Evolutionary conservation across 1,140 invertebrate genomes (phyloP).

Genomic region (Zophobas morio): DNA sequence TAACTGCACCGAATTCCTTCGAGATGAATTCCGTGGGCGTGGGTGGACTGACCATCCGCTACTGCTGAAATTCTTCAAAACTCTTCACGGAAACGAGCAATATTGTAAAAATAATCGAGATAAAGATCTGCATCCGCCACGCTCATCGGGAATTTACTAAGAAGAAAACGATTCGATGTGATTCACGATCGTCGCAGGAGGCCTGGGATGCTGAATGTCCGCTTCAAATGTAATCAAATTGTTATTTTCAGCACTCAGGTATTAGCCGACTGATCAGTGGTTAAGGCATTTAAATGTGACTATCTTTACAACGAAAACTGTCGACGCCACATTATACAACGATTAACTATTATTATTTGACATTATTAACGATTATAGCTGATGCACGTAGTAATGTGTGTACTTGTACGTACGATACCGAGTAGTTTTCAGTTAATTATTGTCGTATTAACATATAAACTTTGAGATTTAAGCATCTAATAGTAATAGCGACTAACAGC

Average conservation of each 20-base stretch:
- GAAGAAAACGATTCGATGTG: slow-evolving; percentile 22
- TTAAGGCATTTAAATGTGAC: background rate
- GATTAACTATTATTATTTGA: background rate
- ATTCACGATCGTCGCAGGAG: slow-evolving; percentile 42
- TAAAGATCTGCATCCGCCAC: slow-evolving; percentile 31
- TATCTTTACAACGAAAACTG: background rate
- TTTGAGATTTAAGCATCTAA: background rate
- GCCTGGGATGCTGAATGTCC: slow-evolving; percentile 20
- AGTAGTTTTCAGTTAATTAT: background rate
- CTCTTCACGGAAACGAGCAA: background rate
- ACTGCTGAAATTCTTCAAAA: background rate
- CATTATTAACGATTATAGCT: background rate
- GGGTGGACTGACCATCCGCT: slow-evolving; percentile 8
- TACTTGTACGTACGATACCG: background rate
- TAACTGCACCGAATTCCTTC: background rate
- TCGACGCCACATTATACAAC: background rate
- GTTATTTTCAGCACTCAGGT: slow-evolving; percentile 14
- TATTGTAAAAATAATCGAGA: slow-evolving; percentile 2
- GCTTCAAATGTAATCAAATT: slow-evolving; percentile 27
- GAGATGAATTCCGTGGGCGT: background rate
- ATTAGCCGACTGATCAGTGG: slow-evolving; percentile 2
- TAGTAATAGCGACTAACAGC: background rate
- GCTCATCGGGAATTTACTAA: slow-evolving; percentile 33
- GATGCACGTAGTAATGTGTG: background rate
- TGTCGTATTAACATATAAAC: background rate